A percentile compares a stretch with the other conserved stretches of the same genome.
These are phyloP conservation scores for Formica aserva DNA, from an alignment of 2,888 invertebrate genomes.

Conservation along the genomic window DNA sequence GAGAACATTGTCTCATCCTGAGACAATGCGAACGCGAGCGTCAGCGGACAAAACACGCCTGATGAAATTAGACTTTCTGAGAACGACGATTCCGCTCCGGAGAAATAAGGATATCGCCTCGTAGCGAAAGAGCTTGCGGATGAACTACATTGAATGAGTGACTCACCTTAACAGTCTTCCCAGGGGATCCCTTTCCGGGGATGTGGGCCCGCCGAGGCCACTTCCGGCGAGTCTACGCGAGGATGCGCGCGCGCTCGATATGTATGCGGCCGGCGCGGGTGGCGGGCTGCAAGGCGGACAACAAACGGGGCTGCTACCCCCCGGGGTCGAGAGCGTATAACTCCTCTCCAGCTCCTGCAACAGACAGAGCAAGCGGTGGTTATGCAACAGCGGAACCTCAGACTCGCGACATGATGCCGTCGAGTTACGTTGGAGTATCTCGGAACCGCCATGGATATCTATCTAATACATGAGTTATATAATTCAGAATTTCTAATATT, in stretches of 20 bases:
- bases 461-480: neutral
- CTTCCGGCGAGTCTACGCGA: constrained; percentile 80
- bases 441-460: neutral
- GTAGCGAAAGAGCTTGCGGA: neutral
- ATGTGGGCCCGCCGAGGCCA: constrained; percentile 77
- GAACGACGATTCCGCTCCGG: constrained; percentile 23
- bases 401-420: neutral
- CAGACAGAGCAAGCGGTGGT: constrained; percentile 39
- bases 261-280: constrained; percentile 83
- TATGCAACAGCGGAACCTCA: constrained; percentile 28
- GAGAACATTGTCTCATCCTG: constrained; percentile 27
- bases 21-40: constrained; percentile 12
- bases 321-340: constrained; percentile 82
- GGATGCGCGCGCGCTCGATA: constrained; percentile 83
- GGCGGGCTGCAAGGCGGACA: constrained; percentile 83
- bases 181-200: constrained; percentile 81
- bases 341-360: constrained; percentile 82
- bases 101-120: constrained; percentile 37
- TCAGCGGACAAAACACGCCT: constrained; percentile 27
- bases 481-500: neutral
- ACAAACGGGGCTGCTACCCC: constrained; percentile 81
- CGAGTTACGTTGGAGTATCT: neutral
- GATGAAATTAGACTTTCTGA: constrained; percentile 42
- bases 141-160: constrained; percentile 4
- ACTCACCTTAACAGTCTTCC: constrained; percentile 80